Conservation (phyloP, 2,113 vertebrate genomes). For the Amblyopsis rosae region DNA sequence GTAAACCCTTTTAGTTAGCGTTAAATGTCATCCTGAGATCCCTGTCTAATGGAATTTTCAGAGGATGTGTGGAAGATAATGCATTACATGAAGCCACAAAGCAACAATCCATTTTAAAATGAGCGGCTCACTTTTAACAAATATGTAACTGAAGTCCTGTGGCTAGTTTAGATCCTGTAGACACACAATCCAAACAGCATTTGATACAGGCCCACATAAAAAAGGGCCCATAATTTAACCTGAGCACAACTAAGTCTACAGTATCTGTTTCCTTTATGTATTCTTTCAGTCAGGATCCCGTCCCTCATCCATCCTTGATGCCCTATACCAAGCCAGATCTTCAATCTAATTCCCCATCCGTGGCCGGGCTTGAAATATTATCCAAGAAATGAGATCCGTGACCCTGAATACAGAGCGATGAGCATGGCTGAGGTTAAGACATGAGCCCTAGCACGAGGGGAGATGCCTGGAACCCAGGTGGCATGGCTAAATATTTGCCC, state of each 20-base stretch:
- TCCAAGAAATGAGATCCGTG: slow-evolving; percentile 84
- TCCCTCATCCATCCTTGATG: slow-evolving; percentile 54
- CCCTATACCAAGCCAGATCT: slow-evolving; percentile 67
- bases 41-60: slow-evolving; percentile 9
- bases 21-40: slow-evolving; percentile 20
- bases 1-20: slow-evolving; percentile 10
- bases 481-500: slow-evolving; percentile 79
- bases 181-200: slow-evolving; percentile 41
- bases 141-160: slow-evolving; percentile 34
- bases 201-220: slow-evolving; percentile 24
- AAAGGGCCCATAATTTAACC: slow-evolving; percentile 29
- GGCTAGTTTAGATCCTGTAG: slow-evolving; percentile 25
- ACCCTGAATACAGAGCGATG: slow-evolving; percentile 79
- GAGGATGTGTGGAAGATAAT: background rate
- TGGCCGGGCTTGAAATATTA: slow-evolving; percentile 79
- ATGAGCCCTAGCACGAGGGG: slow-evolving; percentile 43
- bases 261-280: slow-evolving; percentile 47
- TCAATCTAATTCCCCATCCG: slow-evolving; percentile 82
- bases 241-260: slow-evolving; percentile 48
- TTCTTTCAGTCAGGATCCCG: slow-evolving; percentile 36
- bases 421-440: slow-evolving; percentile 55
- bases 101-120: slow-evolving; percentile 45
- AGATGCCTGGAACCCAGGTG: slow-evolving; percentile 61
- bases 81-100: slow-evolving; percentile 30
- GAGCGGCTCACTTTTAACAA: slow-evolving; percentile 48